phyloP scores from a whole-genome alignment of 2,888 invertebrate genomes.

The Trichogramma evanescens region DNA sequence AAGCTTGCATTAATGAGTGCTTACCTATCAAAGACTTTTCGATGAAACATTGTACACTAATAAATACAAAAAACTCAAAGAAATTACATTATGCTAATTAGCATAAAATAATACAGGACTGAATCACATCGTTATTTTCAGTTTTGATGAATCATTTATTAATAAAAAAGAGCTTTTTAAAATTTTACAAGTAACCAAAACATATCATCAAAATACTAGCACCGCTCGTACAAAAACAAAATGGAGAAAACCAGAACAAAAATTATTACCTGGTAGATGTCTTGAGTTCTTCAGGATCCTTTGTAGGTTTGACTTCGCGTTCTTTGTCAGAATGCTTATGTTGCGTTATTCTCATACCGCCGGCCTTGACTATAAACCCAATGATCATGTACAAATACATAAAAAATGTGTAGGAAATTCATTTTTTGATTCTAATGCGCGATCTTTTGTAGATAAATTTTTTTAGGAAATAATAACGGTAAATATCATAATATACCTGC shows the following conservation, averaged over 20 bases:
- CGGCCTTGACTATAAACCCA: conserved; percentile 69
- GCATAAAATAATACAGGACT: neutral
- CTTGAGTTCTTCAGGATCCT: conserved; percentile 44
- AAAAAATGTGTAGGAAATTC: neutral
- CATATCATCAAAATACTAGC: neutral
- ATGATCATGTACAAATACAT: neutral
- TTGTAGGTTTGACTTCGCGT: conserved; percentile 54
- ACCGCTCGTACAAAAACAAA: neutral
- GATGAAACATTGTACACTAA: too few relatives aligned
- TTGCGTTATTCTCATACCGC: conserved; percentile 87
- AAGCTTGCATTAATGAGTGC: neutral
- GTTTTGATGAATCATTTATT: neutral
- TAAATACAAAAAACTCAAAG: too few relatives aligned
- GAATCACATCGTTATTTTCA: neutral
- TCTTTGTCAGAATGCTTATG: conserved; percentile 66
- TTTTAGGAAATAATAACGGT: neutral
- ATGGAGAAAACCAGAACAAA: neutral
- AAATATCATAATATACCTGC: conserved; percentile 59
- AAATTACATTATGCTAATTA: too few relatives aligned
- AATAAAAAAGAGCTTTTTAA: too few relatives aligned
- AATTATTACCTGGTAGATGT: conserved; percentile 56
- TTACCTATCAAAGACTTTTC: neutral
- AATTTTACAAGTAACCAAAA: neutral
- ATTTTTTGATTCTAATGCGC: neutral
- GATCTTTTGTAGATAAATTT: conserved; percentile 3